Conservation (phyloP, 2,113 vertebrate genomes). For the Ailuropoda melanoleuca region DNA sequence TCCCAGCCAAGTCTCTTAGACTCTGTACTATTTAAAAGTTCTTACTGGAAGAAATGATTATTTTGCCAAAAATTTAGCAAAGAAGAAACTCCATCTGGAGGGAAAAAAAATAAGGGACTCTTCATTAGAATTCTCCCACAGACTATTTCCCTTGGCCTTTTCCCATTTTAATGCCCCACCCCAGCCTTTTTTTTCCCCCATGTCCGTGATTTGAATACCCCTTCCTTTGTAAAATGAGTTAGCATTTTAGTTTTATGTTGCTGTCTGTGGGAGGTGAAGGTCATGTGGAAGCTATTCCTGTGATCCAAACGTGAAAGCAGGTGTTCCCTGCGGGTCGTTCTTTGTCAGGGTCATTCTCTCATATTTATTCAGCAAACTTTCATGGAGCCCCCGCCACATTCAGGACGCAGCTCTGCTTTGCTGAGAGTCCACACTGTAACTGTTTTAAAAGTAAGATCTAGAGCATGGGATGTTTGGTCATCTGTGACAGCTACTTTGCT, state of each 20-base stretch:
- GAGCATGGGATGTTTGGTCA: background rate
- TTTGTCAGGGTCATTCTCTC: background rate
- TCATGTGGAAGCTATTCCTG: background rate
- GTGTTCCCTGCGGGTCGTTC: background rate
- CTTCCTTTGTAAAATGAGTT: background rate
- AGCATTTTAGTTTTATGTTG: background rate
- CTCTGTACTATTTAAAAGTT: background rate
- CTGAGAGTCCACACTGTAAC: background rate
- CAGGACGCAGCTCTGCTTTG: background rate
- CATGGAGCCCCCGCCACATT: background rate
- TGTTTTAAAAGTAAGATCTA: background rate
- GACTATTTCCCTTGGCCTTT: background rate
- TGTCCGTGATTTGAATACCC: background rate
- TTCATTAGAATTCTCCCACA: background rate
- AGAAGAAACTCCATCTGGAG: background rate
- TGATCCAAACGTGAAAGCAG: too few species aligned
- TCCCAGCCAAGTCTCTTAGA: background rate
- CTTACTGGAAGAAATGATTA: background rate
- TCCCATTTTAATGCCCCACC: background rate
- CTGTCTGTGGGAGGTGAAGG: background rate
- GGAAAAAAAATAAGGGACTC: too few species aligned
- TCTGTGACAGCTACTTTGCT: background rate
- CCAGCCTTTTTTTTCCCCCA: background rate
- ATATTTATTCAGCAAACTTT: background rate
- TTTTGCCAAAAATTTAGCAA: background rate